A percentile compares a stretch with the other conserved stretches of the same genome.
These are phyloP conservation scores for Narcine bancroftii DNA, from an alignment of 2,113 vertebrate species.

Conservation along the genomic window DNA sequence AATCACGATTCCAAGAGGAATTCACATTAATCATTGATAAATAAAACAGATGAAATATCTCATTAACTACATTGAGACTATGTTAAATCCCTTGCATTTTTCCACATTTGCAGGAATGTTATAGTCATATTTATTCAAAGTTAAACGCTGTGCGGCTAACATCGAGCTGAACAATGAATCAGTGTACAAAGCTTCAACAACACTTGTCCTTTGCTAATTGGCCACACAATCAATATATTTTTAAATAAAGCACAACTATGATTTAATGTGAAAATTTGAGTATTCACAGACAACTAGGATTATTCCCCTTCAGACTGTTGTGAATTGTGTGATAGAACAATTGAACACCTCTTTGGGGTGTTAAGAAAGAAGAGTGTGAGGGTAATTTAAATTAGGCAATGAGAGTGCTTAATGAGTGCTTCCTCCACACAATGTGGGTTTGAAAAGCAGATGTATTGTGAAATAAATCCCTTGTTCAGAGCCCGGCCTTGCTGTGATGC, in stretches of 20 bases:
- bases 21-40: neutral
- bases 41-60: neutral
- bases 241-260: neutral
- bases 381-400: neutral
- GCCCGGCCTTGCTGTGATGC: neutral
- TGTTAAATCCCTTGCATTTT: neutral
- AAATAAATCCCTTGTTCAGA: neutral
- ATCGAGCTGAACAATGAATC: neutral
- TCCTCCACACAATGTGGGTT: neutral
- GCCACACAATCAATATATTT: neutral
- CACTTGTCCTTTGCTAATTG: neutral
- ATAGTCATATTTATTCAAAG: neutral
- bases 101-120: neutral
- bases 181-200: neutral
- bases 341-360: neutral
- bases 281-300: neutral
- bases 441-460: neutral
- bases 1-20: neutral
- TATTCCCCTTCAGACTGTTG: neutral
- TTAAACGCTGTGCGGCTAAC: neutral
- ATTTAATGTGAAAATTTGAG: neutral
- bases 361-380: neutral
- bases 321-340: neutral
- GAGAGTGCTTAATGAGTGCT: neutral
- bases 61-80: neutral